Evolutionary conservation across 92 coral and sea anemone genomes (phyloP), one percentile per base, ranked within the genome.

Genomic region (Plumapathes pennacea): DNA sequence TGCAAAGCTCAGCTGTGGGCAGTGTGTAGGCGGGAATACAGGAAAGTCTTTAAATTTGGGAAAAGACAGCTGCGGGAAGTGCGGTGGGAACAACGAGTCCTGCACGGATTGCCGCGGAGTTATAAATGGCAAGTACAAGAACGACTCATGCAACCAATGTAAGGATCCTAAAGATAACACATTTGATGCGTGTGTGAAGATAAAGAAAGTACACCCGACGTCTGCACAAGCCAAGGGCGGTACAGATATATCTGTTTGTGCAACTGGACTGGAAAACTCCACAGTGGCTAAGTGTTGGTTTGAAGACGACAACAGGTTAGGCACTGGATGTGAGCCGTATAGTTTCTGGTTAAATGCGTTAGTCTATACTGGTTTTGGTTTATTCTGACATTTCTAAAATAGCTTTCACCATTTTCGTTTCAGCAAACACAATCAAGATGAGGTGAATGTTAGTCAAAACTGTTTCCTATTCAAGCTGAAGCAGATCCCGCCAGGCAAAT

Each of bases 61-160:
- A 30, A 36, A 32, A 32, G 83, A 76, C 49, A 23, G 15, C n/a
- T 76, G 74, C 34, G 74, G 83, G 28, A 28, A 36, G 2, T 83
- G 90, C 47, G 85, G 77, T 3, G 82, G 85, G 4, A 62, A 59
- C 15, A 78, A 77, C 69, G 34, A 66, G n/a, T 67, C 77, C 0
- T 77, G 90, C 32, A 23, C 40, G 31, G 90, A 77, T 42, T 84
- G 78, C 45, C 72, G 29, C 1, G 69, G 83, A 10, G 83, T 46
- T 0, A 50, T 64, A 39, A 31, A 48, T 45, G 83, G 83, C 32
- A 71, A 64, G 23, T 64, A 76, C 22, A 12, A 4, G 2, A 0
- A 5, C 28, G 76, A 76, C 53, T 38, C 56, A 1, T 76, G 83
- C 42, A 38, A 21, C 11, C 13, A 21, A 0, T 76, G 83, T 45